Evolutionary conservation across 1,140 invertebrate genomes (phyloP), one percentile per base, ranked within the genome.

Genomic region (Drosophila simulans): DNA sequence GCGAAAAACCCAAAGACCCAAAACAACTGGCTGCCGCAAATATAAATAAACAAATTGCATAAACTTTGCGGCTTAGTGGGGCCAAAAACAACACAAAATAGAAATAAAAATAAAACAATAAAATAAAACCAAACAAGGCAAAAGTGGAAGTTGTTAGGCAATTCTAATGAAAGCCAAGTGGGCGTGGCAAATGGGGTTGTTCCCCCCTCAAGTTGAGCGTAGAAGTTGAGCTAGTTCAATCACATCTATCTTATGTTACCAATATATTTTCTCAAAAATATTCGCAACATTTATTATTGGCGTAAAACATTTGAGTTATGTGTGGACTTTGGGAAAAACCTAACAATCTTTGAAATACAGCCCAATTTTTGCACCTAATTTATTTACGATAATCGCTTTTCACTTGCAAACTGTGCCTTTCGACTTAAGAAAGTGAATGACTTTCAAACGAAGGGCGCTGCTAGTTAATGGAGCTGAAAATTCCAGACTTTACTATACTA

Each of bases 31-130:
- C 52, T 45, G 17, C 7, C 12, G 35, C 15, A 54, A 54, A 45
- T 68, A 66, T 34, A 66, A 70, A 71, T 57, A 71, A 71, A 71
- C 42, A 70, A 58, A 71, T 70, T 59, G 49, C 64, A 69, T 40
- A 40, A 70, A 55, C 48, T 55, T 69, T 69, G 25, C 43, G 13
- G 59, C 58, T 49, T 49, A 31, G 58, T 20, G 31, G 22, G 42
- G 17, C 55, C 22, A 25, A 27, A 20, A 54, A 25, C 31, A 58
- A 46, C 54, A 31, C 34, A 15, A 25, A 20, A 27, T 48, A 4
- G 17, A 7, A 64, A 34, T 12, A 43, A 65, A 48, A 15, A 4
- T 1, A 49, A 39, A 3, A 39, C 12, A 13, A 20, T 2, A 43
- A 45, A 20, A 5, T 20, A 20, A 45, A 45, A 13, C 37, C 59